Evolutionary conservation across 1,140 invertebrate genomes (phyloP), one percentile per base, ranked within the genome.

Genomic region (Dysdera silvatica): DNA sequence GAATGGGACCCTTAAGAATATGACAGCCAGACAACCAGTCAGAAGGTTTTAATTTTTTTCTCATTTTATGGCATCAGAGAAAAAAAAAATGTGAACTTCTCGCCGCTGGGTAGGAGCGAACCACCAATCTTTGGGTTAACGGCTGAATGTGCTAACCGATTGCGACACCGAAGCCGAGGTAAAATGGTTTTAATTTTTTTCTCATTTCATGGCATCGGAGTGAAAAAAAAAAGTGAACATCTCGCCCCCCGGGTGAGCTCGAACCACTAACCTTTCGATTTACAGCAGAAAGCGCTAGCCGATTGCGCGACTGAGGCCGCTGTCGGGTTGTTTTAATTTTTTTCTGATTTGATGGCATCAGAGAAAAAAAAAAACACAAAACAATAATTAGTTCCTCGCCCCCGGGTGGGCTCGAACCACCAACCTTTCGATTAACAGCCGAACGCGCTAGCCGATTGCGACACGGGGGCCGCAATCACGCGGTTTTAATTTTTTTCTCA

Each of bases 371-470:
- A n/a, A n/a, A n/a, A n/a, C n/a, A n/a, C n/a, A n/a, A n/a, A n/a
- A n/a, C n/a, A n/a, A n/a, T n/a, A n/a, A n/a, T n/a, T n/a, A n/a
- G n/a, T n/a, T n/a, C n/a, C n/a, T 37, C 35, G 35, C 35, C 51
- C 51, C 51, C 51, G 51, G 51, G 12, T 53, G 51, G 51, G 51
- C 12, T 53, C 2, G 51, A 53, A 53, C 51, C 51, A 53, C 12
- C 51, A 53, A 53, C 51, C 51, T 53, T 53, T 53, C 51, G 51
- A 26, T 53, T 53, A 53, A 53, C 51, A 53, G 51, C 51, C 51
- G 51, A 53, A 53, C 51, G 51, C 51, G 51, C 51, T 53, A 53
- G 24, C 51, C 51, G 51, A 53, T 53, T 53, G 51, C 51, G 51
- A n/a, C 51, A 53, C 51, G 51, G 51, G n/a, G 35, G 35, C 35